Evolutionary conservation across 2,113 vertebrate genomes (phyloP).

Genomic region (Esox niger): DNA sequence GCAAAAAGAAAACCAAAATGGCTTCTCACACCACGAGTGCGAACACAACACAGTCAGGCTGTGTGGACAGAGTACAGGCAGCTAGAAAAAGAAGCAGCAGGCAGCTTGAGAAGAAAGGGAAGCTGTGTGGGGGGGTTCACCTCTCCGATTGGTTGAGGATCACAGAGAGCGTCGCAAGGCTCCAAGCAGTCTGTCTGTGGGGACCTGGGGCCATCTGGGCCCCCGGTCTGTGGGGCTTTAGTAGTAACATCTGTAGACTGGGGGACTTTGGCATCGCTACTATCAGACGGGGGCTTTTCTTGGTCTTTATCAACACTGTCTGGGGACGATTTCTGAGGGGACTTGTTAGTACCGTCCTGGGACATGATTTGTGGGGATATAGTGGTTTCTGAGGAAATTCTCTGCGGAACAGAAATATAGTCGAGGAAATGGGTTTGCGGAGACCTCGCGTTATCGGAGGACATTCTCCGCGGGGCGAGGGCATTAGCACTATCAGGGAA

Average conservation of each 20-base stretch:
- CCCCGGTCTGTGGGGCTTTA: conserved; percentile 45
- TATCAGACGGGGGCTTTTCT: neutral
- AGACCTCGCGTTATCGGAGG: neutral
- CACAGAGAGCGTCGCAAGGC: conserved; percentile 34
- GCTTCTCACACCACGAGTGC: conserved; percentile 13
- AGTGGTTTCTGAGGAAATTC: neutral
- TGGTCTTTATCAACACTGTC: neutral
- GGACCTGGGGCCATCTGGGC: conserved; percentile 29
- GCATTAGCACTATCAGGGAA: neutral
- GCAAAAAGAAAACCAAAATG: conserved; percentile 7
- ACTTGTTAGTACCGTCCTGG: neutral
- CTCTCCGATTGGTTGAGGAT: conserved; percentile 80
- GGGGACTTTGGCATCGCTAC: conserved; percentile 28
- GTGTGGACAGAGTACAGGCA: conserved; percentile 52
- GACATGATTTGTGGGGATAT: neutral
- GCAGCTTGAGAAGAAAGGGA: conserved; percentile 17
- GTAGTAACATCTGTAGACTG: conserved; percentile 13
- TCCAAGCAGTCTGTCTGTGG: conserved; percentile 41
- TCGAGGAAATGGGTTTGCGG: neutral
- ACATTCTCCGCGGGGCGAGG: neutral
- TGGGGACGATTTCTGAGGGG: neutral
- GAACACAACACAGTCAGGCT: conserved; percentile 9
- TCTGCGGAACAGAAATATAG: neutral
- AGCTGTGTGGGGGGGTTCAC: conserved; percentile 63
- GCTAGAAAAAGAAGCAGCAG: conserved; percentile 54